Evolutionary conservation across 2,113 vertebrate genomes (phyloP).

Genomic region (Regulus satrapa): DNA sequence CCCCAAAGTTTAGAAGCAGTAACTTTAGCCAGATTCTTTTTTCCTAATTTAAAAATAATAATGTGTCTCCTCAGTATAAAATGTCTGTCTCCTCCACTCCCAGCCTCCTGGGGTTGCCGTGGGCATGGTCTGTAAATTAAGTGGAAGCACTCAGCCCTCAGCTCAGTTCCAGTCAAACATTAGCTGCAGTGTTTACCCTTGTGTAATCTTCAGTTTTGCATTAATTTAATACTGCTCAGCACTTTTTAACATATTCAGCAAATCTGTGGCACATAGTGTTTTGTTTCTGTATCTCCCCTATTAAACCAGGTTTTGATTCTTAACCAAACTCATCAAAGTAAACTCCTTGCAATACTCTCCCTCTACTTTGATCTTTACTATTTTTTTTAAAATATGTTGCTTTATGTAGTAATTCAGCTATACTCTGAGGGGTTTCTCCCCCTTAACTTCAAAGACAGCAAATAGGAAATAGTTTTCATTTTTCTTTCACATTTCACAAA

Average conservation of each 20-base stretch:
- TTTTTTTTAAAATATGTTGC: not conserved
- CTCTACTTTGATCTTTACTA: conserved; percentile 46
- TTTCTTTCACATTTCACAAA: conserved; percentile 35
- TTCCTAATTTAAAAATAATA: conserved; percentile 63
- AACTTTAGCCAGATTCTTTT: conserved; percentile 5
- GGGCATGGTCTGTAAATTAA: conserved; percentile 68
- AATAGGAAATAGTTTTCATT: conserved; percentile 45
- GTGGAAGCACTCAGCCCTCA: conserved; percentile 58
- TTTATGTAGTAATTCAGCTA: conserved; percentile 43
- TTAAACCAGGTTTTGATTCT: conserved; percentile 55
- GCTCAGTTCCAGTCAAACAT: conserved; percentile 70
- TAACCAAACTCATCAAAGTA: conserved; percentile 57
- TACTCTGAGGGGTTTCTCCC: not conserved
- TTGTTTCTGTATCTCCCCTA: conserved; percentile 31
- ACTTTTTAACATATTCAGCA: conserved; percentile 67
- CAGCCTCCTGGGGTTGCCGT: conserved; percentile 51
- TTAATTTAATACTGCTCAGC: conserved; percentile 70
- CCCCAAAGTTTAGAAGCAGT: not conserved
- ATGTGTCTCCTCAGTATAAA: conserved; percentile 62
- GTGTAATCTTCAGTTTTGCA: conserved; percentile 74
- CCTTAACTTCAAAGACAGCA: conserved; percentile 57
- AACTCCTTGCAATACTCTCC: not conserved
- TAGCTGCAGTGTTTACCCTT: conserved; percentile 72
- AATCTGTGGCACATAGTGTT: conserved; percentile 18
- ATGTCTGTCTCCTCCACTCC: conserved; percentile 49